Evolutionary conservation across 2,113 vertebrate species (phyloP).

Genomic region (human (Homo sapiens)): GRCh38 chr6:157467001-157467500

Average conservation of each 20-base stretch:
- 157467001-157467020: rapidly evolving
- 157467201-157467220: background rate
- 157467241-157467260: background rate
- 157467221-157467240: background rate
- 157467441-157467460: background rate
- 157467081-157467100: background rate
- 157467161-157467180: background rate
- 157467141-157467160: background rate
- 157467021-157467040: background rate
- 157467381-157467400: background rate
- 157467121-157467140: background rate
- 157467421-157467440: background rate
- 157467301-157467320: background rate
- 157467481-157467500: background rate
- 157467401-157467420: background rate
- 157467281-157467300: background rate
- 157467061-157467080: background rate
- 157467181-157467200: background rate
- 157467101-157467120: background rate
- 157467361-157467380: background rate
- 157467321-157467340: too few relatives aligned
- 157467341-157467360: background rate
- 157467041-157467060: background rate
- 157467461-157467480: background rate
- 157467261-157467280: background rate